Percentiles rank a stretch among this genome's conserved stretches.
phyloP scores from a whole-genome alignment of 2,888 invertebrate species.

The Leptopilina myrica region DNA sequence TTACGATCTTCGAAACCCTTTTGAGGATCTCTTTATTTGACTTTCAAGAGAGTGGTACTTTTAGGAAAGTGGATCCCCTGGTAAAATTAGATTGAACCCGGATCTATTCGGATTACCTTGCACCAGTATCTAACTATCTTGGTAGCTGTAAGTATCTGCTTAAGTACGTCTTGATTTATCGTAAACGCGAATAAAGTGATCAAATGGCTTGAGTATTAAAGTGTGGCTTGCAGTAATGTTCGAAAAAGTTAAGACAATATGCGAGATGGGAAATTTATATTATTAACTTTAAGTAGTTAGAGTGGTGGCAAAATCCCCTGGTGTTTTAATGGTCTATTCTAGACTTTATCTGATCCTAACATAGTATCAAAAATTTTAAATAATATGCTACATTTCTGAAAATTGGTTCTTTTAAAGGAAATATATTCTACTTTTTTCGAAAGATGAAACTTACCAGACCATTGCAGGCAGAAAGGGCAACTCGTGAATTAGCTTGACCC shows the following conservation, averaged over 20 bases:
- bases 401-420: too few relatives aligned
- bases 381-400: too few relatives aligned
- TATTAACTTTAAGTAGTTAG: too few relatives aligned
- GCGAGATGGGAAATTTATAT: too few relatives aligned
- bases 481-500: conserved; percentile 83
- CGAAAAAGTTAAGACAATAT: neutral
- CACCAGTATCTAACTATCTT: conserved; percentile 24
- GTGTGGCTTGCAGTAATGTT: conserved; percentile 16
- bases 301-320: too few relatives aligned
- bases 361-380: too few relatives aligned
- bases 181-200: conserved; percentile 22
- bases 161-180: conserved; percentile 42
- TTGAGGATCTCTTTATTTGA: conserved; percentile 39
- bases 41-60: conserved; percentile 26
- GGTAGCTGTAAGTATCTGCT: neutral
- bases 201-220: neutral
- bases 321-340: neutral
- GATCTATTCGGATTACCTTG: conserved; percentile 1
- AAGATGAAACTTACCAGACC: conserved; percentile 91
- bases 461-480: conserved; percentile 89
- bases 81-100: conserved; percentile 38
- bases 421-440: too few relatives aligned
- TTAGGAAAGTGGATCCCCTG: conserved; percentile 4
- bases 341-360: neutral
- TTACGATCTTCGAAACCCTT: conserved; percentile 40